Evolutionary conservation across 2,113 vertebrate genomes (phyloP), one percentile per base, ranked within the genome.

Genomic region (Muntiacus reevesi): DNA sequence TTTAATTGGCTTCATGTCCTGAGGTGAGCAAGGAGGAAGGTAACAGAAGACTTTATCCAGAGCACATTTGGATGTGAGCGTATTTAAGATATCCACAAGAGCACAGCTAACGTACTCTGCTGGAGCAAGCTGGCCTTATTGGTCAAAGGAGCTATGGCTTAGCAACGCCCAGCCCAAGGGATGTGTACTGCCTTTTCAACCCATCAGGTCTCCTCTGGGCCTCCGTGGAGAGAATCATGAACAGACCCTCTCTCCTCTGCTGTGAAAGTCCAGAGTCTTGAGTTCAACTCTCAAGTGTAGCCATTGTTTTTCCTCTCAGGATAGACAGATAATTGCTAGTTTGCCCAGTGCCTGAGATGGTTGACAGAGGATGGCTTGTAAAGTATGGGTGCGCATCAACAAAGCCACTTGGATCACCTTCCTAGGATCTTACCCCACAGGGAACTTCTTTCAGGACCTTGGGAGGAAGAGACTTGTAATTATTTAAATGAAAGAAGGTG

Each of bases 1-100:
- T 96, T 98, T 95, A 96, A 98, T 91, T 96, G 98, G 96, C 95
- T 97, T 91, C 62, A 84, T 64, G 47, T 86, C 95, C 96, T 98
- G 85, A 30, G 19, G 87, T 94, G 93, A 98, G 96, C 97, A 98
- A 96, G 90, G 88, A 95, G 89, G 89, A 91, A 90, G 64, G 87
- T 2, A 59, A 93, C 30, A 54, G 5, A 0, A 0, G 76, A 90
- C 93, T 96, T 97, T 78, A 94, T 87, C 87, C 94, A 82, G 59
- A 7, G 1, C 67, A 40, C 21, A 40, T 40, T 74, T 1, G 3
- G 36, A 74, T 74, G 67, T 74, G 36, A 74, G 21, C 9, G 0
- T 36, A 40, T 25, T 19, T 40, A 74, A 74, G 67, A 40, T 40
- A 40, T 74, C n/a, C 0, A 0, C 19, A 6, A 74, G 67, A 82